Conservation (phyloP, 2,888 invertebrate species). For the Pyrochroa serraticornis region DNA sequence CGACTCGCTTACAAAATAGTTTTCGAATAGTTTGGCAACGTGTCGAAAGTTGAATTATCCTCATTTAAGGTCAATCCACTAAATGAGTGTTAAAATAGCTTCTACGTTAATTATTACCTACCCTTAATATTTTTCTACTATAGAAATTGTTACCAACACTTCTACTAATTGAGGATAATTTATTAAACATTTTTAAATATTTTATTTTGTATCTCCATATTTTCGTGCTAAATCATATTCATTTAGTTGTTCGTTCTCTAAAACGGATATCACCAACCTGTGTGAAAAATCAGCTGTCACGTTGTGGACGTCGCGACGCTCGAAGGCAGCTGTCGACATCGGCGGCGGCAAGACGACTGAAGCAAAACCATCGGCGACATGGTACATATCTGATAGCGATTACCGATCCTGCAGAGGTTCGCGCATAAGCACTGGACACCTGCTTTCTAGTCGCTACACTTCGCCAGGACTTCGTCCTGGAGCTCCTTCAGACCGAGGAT, state of each 20-base stretch:
- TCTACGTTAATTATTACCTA: no score
- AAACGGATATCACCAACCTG: slow-evolving; percentile 23
- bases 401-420: slow-evolving; percentile 54
- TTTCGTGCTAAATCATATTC: slow-evolving; percentile 1
- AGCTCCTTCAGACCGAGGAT: slow-evolving; percentile 27
- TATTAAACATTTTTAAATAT: no score
- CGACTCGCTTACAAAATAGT: no score
- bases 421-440: slow-evolving; percentile 56
- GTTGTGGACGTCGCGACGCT: slow-evolving; percentile 27
- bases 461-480: slow-evolving; percentile 33
- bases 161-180: not conserved
- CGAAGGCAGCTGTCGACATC: slow-evolving; percentile 33
- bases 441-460: slow-evolving; percentile 39
- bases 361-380: slow-evolving; percentile 50
- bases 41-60: no score
- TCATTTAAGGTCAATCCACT: no score
- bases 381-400: slow-evolving; percentile 55
- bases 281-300: slow-evolving; percentile 24
- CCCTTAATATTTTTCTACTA: no score
- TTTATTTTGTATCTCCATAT: not conserved
- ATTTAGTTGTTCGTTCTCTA: not conserved
- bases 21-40: no score
- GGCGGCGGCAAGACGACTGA: slow-evolving; percentile 48
- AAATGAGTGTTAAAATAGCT: no score
- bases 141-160: no score